Conservation (phyloP, 2,113 vertebrate species). For the Menura novaehollandiae region DNA sequence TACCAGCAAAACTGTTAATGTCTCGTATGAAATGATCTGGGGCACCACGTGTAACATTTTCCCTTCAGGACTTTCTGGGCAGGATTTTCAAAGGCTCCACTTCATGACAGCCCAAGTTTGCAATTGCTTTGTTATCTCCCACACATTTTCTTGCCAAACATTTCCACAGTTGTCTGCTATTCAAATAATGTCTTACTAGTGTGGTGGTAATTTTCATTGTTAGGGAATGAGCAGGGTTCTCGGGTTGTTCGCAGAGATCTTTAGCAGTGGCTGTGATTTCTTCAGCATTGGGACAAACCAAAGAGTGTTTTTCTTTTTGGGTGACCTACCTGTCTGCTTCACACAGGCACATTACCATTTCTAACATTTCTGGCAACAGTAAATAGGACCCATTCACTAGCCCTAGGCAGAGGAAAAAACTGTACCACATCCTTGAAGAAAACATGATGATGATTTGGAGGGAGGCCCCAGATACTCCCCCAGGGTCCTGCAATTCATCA, state of each 20-base stretch:
- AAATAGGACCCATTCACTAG: background rate
- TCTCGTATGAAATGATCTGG: background rate
- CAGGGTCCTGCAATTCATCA: background rate
- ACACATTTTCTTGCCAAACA: background rate
- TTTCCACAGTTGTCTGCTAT: constrained; percentile 28
- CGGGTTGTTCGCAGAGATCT: background rate
- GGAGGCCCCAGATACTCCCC: background rate
- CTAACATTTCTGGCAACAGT: background rate
- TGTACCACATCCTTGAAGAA: background rate
- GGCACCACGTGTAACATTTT: background rate
- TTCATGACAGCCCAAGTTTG: background rate
- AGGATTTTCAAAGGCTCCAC: background rate
- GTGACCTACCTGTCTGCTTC: background rate
- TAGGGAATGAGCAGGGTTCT: background rate
- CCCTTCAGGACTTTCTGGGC: background rate
- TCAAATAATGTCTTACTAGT: background rate
- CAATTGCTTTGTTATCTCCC: background rate
- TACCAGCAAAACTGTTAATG: background rate
- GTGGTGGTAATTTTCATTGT: background rate
- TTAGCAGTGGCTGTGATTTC: background rate
- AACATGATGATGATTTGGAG: background rate
- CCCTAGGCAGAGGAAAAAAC: background rate
- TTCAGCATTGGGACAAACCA: background rate
- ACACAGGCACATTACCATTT: background rate
- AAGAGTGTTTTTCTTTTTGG: background rate